Conservation (phyloP, 2,888 invertebrate species). For the Myopa tessellatipennis region DNA sequence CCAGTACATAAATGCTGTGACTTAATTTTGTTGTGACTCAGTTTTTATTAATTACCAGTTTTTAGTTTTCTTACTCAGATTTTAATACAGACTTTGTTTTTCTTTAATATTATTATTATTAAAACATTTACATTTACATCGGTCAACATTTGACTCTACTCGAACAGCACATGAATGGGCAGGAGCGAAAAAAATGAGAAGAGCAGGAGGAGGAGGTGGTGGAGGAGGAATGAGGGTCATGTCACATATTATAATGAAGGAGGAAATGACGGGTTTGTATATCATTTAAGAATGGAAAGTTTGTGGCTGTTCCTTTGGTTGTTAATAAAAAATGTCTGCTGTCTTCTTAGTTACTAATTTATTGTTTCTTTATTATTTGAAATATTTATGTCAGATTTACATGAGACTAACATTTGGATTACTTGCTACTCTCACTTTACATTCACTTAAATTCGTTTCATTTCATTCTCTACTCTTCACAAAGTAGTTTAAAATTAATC, state of each 20-base stretch:
- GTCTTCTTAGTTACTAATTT: not conserved
- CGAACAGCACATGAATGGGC: no score
- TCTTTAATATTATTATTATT: constrained; percentile 30
- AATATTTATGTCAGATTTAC: no score
- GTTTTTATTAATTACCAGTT: no score
- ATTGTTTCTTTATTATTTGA: not conserved
- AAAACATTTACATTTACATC: not conserved
- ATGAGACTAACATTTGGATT: not conserved
- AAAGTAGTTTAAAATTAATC: constrained; percentile 14
- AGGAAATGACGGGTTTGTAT: not conserved
- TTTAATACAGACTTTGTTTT: constrained; percentile 11
- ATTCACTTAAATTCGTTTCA: constrained; percentile 10
- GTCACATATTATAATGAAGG: no score
- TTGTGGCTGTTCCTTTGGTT: not conserved
- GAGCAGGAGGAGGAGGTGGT: not conserved
- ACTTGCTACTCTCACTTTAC: not conserved
- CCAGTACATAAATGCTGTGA: no score
- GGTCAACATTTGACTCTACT: not conserved
- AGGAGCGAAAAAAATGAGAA: no score
- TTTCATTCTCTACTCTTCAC: constrained; percentile 3
- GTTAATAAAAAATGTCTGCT: constrained; percentile 1
- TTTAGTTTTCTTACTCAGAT: not conserved
- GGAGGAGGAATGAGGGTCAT: no score
- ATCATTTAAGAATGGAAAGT: not conserved
- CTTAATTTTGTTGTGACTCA: no score